phyloP scores from a whole-genome alignment of 1,140 invertebrate species.

The Polypedilum pembai region DNA sequence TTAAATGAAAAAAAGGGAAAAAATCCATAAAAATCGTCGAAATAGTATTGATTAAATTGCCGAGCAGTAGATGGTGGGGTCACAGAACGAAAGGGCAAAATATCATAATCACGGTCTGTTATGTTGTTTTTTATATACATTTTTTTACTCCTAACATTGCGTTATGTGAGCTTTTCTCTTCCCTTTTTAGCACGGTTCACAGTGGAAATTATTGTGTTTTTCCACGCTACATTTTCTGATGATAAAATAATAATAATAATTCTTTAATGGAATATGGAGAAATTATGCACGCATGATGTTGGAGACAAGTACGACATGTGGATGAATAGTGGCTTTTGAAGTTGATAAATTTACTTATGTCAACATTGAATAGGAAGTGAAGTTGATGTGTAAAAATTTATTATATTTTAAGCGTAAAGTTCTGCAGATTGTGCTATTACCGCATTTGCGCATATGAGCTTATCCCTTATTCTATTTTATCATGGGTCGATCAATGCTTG shows the following conservation, averaged over 20 bases:
- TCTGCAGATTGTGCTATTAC: background rate
- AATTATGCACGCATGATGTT: no score
- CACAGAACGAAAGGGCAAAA: background rate
- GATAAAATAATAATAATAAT: no score
- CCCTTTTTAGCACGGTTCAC: no score
- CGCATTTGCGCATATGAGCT: background rate
- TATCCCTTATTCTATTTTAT: background rate
- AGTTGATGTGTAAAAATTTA: background rate
- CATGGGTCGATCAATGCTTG: background rate
- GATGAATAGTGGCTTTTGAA: no score
- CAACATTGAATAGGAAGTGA: background rate
- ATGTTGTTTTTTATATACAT: background rate
- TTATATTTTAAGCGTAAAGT: constrained; percentile 5
- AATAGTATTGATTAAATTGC: constrained; percentile 19
- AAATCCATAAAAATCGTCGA: constrained; percentile 2
- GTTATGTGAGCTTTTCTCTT: no score
- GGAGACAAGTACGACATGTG: no score
- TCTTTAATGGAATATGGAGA: no score
- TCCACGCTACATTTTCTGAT: no score
- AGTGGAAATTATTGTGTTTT: no score
- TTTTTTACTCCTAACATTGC: background rate
- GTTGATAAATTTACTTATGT: no score
- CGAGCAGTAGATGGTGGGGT: background rate
- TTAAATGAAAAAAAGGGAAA: constrained; percentile 1
- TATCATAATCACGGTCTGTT: constrained; percentile 12